Evolutionary conservation across 1,140 invertebrate species (phyloP), one percentile per base, ranked within the genome.

Genomic region (Mesaphorura yosii): DNA sequence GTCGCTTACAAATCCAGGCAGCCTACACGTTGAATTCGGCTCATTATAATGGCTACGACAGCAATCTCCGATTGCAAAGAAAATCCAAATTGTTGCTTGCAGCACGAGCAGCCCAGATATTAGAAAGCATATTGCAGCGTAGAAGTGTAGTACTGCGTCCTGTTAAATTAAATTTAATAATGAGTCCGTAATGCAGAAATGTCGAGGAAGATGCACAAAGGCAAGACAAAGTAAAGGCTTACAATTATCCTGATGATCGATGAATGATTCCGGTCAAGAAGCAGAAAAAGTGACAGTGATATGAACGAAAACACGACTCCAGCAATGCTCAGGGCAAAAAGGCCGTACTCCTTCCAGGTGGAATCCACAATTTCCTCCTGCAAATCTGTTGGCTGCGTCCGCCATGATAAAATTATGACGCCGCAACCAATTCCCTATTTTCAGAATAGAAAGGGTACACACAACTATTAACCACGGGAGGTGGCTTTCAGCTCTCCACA

Each of bases 351-450:
- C 28, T 48, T 48, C 46, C 46, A 48, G 6, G 28, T 31, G 12
- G 46, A 31, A 10, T 48, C 46, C 31, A 48, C 28, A 19, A 48
- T 48, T 48, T 34, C 5, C 19, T 48, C 27, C 14, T 48, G 46
- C 25, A 29, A 12, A 17, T 48, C 46, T 4, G 25, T 48, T n/a
- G 46, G 46, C 14, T 31, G 6, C 3, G 46, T 48, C 7, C 19
- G 5, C 5, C 5, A 27, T 7, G 46, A 48, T 5, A 48, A 31
- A 34, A 48, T 22, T 3, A 48, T n/a, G 31, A 34, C 31, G n/a
- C 31, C 31, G 31, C 10, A 10, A n/a, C 31, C n/a, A n/a, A 34
- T n/a, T n/a, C n/a, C n/a, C n/a, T n/a, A n/a, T n/a, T n/a, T n/a
- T n/a, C n/a, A n/a, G n/a, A n/a, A n/a, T n/a, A n/a, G n/a, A n/a